Conservation (phyloP, 2,888 invertebrate species). For the Hypercompe scribonia region DNA sequence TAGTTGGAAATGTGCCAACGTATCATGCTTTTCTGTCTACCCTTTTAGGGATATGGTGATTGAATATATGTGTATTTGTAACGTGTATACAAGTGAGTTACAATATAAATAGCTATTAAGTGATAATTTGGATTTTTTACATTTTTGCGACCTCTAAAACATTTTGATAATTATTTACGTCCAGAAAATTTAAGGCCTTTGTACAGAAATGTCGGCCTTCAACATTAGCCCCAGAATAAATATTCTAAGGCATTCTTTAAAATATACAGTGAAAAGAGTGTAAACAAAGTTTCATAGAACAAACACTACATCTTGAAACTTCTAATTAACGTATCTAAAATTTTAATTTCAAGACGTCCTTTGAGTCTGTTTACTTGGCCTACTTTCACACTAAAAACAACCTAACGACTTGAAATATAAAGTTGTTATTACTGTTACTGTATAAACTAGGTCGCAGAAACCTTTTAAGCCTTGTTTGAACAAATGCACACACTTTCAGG, state of each 20-base stretch:
- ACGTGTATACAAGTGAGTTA: no score
- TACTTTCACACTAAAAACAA: constrained; percentile 22
- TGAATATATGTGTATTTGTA: no score
- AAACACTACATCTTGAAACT: constrained; percentile 23
- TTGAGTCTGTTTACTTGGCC: constrained; percentile 23
- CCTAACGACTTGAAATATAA: constrained; percentile 20
- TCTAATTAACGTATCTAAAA: constrained; percentile 35
- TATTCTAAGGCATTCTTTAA: background rate
- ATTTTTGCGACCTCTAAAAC: background rate
- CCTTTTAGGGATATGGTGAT: no score
- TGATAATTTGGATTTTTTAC: no score
- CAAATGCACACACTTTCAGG: constrained; percentile 67
- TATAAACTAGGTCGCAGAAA: constrained; percentile 58
- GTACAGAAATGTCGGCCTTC: background rate
- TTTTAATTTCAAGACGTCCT: constrained; percentile 35
- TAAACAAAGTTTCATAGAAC: constrained; percentile 5
- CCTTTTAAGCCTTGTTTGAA: constrained; percentile 62
- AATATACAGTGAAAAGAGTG: background rate
- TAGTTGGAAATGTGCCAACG: no score
- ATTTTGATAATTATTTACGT: background rate
- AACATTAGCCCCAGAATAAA: background rate
- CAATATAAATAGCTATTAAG: no score
- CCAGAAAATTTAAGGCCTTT: background rate
- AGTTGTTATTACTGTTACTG: constrained; percentile 26
- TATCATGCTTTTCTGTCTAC: no score